Evolutionary conservation across 2,797 vertebrate genomes (phyloP).

Genomic region (Ctenochaetus hawaiiensis): DNA sequence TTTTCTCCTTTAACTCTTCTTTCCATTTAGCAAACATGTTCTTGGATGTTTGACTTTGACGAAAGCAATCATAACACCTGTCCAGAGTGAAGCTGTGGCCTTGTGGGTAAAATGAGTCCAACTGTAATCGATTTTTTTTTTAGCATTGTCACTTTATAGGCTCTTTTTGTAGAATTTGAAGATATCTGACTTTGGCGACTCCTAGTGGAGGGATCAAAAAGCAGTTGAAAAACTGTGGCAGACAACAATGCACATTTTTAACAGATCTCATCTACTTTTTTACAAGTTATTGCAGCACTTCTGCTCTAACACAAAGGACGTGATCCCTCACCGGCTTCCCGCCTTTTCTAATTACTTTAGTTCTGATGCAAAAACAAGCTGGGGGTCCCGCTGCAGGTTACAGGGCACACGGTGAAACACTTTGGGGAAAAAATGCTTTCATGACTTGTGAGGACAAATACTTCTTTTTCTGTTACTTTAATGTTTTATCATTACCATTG

Average conservation of each 20-base stretch:
- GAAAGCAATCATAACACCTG: constrained; percentile 3
- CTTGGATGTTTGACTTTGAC: constrained; percentile 20
- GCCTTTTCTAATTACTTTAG: background rate
- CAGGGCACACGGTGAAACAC: constrained; percentile 4
- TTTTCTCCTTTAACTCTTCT: background rate
- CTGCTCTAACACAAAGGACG: constrained; percentile 1
- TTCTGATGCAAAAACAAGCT: background rate
- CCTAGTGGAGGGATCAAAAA: background rate
- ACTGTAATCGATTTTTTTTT: background rate
- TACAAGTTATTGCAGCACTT: background rate
- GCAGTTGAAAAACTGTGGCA: background rate
- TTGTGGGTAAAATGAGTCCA: background rate
- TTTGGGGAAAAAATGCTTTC: constrained; percentile 3
- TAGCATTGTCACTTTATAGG: constrained; percentile 5
- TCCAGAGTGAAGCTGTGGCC: background rate
- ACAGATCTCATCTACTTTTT: constrained; percentile 2
- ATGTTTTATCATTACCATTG: background rate
- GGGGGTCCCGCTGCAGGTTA: background rate
- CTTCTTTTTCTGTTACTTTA: background rate
- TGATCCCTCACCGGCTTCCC: constrained; percentile 23
- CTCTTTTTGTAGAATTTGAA: background rate
- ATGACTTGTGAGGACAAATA: background rate
- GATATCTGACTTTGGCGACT: background rate
- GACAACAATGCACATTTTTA: background rate
- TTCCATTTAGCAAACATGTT: background rate